Conservation (phyloP, 2,797 vertebrate species). For the Cuculus canorus region DNA sequence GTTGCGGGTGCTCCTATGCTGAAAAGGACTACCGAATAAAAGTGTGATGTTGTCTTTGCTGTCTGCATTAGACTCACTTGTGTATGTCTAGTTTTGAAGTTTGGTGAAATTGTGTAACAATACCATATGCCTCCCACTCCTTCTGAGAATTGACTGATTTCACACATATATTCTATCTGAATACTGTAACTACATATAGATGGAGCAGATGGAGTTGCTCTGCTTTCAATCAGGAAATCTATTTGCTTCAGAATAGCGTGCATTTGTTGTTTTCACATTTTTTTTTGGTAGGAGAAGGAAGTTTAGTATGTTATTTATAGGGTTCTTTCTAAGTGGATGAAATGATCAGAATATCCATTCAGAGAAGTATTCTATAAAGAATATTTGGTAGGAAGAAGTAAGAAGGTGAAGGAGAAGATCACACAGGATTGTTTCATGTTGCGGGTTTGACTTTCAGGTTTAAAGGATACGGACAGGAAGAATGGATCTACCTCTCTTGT, state of each 20-base stretch:
- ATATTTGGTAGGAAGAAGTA: neutral
- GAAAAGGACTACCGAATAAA: neutral
- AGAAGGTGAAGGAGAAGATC: neutral
- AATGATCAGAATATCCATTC: neutral
- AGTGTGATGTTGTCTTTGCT: neutral
- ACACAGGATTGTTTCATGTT: neutral
- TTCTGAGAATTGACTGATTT: neutral
- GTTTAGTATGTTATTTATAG: neutral
- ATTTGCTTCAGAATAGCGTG: neutral
- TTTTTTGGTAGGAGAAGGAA: neutral
- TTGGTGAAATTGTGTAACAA: neutral
- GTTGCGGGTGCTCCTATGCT: neutral
- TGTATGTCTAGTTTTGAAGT: neutral
- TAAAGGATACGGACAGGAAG: fast-evolving
- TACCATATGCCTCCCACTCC: neutral
- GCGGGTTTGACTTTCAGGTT: neutral
- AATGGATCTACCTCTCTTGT: neutral
- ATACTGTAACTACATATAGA: neutral
- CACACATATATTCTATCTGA: neutral
- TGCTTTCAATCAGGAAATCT: neutral
- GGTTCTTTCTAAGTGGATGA: neutral
- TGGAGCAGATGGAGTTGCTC: neutral
- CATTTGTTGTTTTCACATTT: neutral
- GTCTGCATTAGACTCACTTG: neutral
- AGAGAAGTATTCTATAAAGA: neutral